These are phyloP conservation scores for Drosophila lini DNA, from an alignment of 1,140 invertebrate species.

Conservation along the genomic window DNA sequence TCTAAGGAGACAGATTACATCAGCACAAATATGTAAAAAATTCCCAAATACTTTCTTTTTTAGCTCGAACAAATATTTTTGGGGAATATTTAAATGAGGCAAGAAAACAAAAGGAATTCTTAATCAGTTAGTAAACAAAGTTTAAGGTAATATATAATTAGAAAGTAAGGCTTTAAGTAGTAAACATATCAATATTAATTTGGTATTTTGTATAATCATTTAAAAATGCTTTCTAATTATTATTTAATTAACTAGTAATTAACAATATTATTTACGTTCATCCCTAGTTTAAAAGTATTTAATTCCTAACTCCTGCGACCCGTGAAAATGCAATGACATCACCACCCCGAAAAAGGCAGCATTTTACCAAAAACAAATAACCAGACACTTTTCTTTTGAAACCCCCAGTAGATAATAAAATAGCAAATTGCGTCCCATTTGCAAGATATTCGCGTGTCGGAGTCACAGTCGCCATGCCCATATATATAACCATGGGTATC, in stretches of 20 bases:
- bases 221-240: background rate
- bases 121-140: background rate
- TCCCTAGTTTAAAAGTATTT: too few relatives aligned
- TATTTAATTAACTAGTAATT: too few relatives aligned
- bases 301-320: background rate
- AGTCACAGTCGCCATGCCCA: constrained; percentile 14
- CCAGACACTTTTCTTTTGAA: constrained; percentile 3
- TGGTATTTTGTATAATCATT: background rate
- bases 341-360: background rate
- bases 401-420: constrained; percentile 7
- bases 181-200: background rate
- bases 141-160: background rate
- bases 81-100: background rate
- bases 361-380: background rate
- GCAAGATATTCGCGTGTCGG: constrained; percentile 40
- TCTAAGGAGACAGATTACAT: constrained; percentile 26
- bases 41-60: constrained; percentile 11
- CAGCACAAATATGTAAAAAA: constrained; percentile 19
- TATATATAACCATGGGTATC: constrained; percentile 18
- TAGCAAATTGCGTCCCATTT: constrained; percentile 34
- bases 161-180: background rate
- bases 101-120: constrained; percentile 2
- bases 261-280: background rate
- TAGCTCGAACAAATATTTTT: background rate
- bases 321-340: constrained; percentile 14